Percentiles rank a stretch among this genome's conserved stretches.
phyloP scores from a whole-genome alignment of 64 coral and sea anemone species.

The Trachythela sp. region DNA sequence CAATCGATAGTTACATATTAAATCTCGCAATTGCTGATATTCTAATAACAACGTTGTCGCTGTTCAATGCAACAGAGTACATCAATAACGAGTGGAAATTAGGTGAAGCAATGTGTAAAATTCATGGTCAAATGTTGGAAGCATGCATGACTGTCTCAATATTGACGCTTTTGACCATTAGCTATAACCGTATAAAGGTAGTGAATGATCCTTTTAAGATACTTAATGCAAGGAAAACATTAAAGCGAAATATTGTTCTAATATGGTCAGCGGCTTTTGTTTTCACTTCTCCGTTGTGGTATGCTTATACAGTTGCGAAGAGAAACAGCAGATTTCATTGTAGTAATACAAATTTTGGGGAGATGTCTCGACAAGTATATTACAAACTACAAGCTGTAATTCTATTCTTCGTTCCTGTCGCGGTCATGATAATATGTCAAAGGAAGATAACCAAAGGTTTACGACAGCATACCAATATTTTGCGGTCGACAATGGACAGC shows the following conservation, averaged over 20 bases:
- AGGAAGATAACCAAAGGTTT: not conserved
- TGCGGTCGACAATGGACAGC: not conserved
- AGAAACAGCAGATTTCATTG: not conserved
- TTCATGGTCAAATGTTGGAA: too few relatives aligned
- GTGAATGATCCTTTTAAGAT: too few relatives aligned
- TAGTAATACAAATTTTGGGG: not conserved
- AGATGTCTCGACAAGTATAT: not conserved
- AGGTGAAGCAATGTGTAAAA: too few relatives aligned
- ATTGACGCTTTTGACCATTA: too few relatives aligned
- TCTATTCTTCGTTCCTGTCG: not conserved
- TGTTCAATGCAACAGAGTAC: too few relatives aligned
- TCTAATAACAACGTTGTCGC: too few relatives aligned
- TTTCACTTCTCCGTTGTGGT: not conserved
- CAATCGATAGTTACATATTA: too few relatives aligned
- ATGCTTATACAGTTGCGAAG: not conserved
- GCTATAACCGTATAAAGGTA: too few relatives aligned
- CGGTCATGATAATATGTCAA: not conserved
- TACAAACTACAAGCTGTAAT: not conserved
- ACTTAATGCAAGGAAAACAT: not conserved
- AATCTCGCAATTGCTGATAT: too few relatives aligned
- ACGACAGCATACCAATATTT: too few relatives aligned
- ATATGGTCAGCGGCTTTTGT: not conserved
- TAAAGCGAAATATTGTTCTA: not conserved
- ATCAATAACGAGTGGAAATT: too few relatives aligned
- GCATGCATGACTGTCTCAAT: too few relatives aligned